These are phyloP conservation scores for Chromoteleia sp. DNA, from an alignment of 2,888 invertebrate species.

Conservation along the genomic window DNA sequence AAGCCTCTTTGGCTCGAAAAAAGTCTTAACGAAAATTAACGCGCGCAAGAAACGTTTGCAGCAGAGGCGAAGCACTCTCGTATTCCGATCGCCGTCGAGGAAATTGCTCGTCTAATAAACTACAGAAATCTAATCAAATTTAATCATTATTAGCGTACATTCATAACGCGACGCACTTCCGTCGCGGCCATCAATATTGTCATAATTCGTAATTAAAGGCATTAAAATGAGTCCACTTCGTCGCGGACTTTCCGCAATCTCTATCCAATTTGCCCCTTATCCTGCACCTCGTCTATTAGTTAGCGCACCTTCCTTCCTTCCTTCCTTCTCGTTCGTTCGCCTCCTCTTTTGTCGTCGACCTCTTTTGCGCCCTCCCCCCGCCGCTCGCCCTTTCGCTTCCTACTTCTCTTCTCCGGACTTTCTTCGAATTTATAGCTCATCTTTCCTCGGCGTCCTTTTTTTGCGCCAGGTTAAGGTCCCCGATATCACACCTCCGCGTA, in stretches of 20 bases:
- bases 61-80: slow-evolving; percentile 10
- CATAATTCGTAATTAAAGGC: slow-evolving; percentile 27
- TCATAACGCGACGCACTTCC: slow-evolving; percentile 17
- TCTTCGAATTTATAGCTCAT: slow-evolving; percentile 26
- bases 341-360: slow-evolving; percentile 20
- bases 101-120: slow-evolving; percentile 32
- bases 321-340: not conserved
- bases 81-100: not conserved
- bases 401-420: slow-evolving; percentile 27
- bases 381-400: slow-evolving; percentile 11
- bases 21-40: slow-evolving; percentile 13
- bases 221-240: slow-evolving; percentile 8
- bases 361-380: slow-evolving; percentile 10
- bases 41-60: not conserved
- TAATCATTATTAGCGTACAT: slow-evolving; percentile 31
- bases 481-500: slow-evolving; percentile 56
- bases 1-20: slow-evolving; percentile 10
- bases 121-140: slow-evolving; percentile 41
- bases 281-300: slow-evolving; percentile 16
- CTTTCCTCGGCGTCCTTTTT: slow-evolving; percentile 21
- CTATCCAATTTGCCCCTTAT: slow-evolving; percentile 26
- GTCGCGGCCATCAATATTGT: slow-evolving; percentile 12
- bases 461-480: slow-evolving; percentile 29
- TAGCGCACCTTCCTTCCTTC: not conserved
- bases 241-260: slow-evolving; percentile 24